Evolutionary conservation across 2,113 vertebrate species (phyloP), one percentile per base, ranked within the genome.

Genomic region (Myiozetetes cayanensis): DNA sequence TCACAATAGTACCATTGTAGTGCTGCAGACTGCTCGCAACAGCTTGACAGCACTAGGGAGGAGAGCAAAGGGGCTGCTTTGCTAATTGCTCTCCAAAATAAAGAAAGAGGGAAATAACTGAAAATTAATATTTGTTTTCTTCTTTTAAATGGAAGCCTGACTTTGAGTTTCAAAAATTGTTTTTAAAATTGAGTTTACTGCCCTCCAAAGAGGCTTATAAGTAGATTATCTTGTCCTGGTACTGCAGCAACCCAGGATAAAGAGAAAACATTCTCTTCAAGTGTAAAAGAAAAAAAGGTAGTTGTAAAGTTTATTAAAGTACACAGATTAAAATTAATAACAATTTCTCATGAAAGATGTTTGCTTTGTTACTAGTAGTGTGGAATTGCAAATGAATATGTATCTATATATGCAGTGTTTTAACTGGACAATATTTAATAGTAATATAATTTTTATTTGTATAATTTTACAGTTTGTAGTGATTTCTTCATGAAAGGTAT

Each of bases 1-100:
- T 98, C 98, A 99, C 99, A 99, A 99, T 99, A 98, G 97, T 97
- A 95, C 98, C 96, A 99, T 99, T 99, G 99, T 98, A 89, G 97
- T 98, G 96, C 98, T 96, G 96, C 97, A 98, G 96, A 98, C 98
- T 97, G 98, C 98, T 98, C 96, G 97, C 98, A 98, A 98, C 98
- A 98, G 98, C 98, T 98, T 98, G 98, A 97, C 96, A 94, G 97
- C 97, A 89, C 96, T 96, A 62, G 95, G 93, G 95, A 98, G 97
- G 96, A 97, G 96, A 96, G 82, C 6, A 43, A 95, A 97, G 95
- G 94, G 96, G 96, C 96, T 96, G 96, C 96, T 97, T 97, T 97
- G 92, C 97, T 99, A 99, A 99, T 99, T 99, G 98, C 96, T 96
- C 88, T 95, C 98, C 97, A 97, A 96, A 98, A 98, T 97, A 97